Percentiles rank a stretch among this genome's conserved stretches.
Evolutionary conservation across 2,888 invertebrate genomes (phyloP).

Genomic region (Andrena bucephala): DNA sequence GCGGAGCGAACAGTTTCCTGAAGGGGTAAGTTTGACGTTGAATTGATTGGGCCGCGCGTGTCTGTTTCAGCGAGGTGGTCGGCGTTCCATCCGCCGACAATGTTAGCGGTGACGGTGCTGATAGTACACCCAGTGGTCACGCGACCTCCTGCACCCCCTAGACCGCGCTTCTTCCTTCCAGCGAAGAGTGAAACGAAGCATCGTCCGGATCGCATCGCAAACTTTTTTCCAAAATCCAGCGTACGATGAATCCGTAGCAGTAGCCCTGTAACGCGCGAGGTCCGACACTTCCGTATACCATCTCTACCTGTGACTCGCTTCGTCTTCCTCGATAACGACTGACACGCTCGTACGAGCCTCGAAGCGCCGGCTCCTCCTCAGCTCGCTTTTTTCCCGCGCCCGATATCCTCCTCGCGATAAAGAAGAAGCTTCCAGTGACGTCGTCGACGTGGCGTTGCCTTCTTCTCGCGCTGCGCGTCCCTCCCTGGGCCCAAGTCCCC

Average conservation of each 20-base stretch:
- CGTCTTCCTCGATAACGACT: slow-evolving; percentile 28
- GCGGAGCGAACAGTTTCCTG: slow-evolving; percentile 66
- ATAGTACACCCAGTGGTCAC: slow-evolving; percentile 67
- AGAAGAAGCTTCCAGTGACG: slow-evolving; percentile 68
- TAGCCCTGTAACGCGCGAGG: slow-evolving; percentile 6
- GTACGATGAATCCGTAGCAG: slow-evolving; percentile 19
- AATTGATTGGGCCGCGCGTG: slow-evolving; percentile 80
- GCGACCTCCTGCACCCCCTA: slow-evolving; percentile 54
- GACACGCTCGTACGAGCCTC: not conserved
- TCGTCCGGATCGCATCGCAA: slow-evolving; percentile 54
- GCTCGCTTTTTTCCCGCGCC: not conserved
- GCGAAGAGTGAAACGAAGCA: slow-evolving; percentile 66
- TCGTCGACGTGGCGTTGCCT: slow-evolving; percentile 68
- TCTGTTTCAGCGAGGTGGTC: slow-evolving; percentile 60
- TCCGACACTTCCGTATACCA: slow-evolving; percentile 53
- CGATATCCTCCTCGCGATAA: slow-evolving; percentile 67
- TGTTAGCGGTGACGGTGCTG: slow-evolving; percentile 60
- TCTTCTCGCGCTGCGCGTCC: not conserved
- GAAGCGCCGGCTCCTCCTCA: slow-evolving; percentile 1
- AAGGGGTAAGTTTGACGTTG: slow-evolving; percentile 79
- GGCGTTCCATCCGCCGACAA: slow-evolving; percentile 41
- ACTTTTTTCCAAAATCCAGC: slow-evolving; percentile 53
- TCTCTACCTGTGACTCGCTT: slow-evolving; percentile 36
- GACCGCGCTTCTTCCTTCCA: not conserved
- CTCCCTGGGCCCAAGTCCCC: not conserved